phyloP scores from a whole-genome alignment of 2,797 vertebrate genomes.

The Antennarius maculatus region DNA sequence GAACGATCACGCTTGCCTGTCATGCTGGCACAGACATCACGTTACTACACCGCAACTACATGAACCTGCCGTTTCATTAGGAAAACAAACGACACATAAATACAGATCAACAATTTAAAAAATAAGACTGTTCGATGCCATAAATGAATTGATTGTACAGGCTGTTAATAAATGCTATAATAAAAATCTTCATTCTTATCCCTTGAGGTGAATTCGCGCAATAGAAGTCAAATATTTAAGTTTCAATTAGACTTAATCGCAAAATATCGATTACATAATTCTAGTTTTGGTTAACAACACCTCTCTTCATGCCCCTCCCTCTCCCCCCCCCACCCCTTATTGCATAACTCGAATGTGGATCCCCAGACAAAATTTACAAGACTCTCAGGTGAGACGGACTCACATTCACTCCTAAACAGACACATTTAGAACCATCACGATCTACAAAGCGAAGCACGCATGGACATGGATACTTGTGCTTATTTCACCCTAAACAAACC shows the following conservation, averaged over 20 bases:
- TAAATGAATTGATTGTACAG: not conserved
- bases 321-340: constrained; percentile 47
- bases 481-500: not conserved
- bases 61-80: not conserved
- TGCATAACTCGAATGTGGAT: constrained; percentile 77
- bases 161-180: not conserved
- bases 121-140: not conserved
- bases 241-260: not conserved
- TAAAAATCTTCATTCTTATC: not conserved
- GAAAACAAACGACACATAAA: not conserved
- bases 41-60: constrained; percentile 62
- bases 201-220: not conserved
- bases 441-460: constrained; percentile 3
- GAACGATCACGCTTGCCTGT: constrained; percentile 71
- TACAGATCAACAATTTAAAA: not conserved
- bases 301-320: constrained; percentile 47
- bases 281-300: constrained; percentile 66
- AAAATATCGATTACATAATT: constrained; percentile 74
- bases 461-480: not conserved
- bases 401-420: constrained; percentile 17
- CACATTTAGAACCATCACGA: not conserved
- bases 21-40: constrained; percentile 73
- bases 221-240: not conserved
- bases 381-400: constrained; percentile 35
- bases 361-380: constrained; percentile 29